Percentiles rank a stretch among this genome's conserved stretches.
Evolutionary conservation across 2,113 vertebrate species (phyloP).

Genomic region (Casuarius casuarius): DNA sequence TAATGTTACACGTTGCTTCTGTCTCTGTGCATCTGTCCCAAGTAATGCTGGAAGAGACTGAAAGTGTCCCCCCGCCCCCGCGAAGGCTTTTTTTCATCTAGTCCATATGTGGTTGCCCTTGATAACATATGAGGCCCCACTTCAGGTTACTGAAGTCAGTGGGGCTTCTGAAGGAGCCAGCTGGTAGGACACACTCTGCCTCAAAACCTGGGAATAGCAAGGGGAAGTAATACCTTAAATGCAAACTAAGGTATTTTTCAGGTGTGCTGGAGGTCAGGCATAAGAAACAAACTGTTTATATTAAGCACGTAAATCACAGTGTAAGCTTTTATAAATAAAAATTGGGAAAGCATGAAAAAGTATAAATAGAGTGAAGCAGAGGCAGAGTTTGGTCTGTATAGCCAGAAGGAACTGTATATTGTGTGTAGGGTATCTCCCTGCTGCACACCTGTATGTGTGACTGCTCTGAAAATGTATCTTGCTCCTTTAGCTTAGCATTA

Average conservation of each 20-base stretch:
- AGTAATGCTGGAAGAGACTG: background rate
- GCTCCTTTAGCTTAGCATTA: background rate
- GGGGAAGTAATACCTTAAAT: background rate
- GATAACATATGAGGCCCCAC: fast-evolving
- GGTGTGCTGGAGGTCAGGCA: background rate
- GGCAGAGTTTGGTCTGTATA: background rate
- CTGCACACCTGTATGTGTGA: background rate
- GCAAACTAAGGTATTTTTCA: background rate
- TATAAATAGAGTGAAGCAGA: background rate
- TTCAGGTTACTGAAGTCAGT: background rate
- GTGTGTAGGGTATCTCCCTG: background rate
- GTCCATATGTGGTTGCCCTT: background rate
- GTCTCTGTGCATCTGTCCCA: background rate
- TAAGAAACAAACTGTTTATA: conserved; percentile 19
- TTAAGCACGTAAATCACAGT: background rate
- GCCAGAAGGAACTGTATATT: background rate
- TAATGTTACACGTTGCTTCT: background rate
- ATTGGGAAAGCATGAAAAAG: background rate
- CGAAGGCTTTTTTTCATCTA: background rate
- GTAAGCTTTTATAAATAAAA: conserved; percentile 20
- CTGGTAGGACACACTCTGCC: background rate
- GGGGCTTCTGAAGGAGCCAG: background rate
- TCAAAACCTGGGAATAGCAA: background rate
- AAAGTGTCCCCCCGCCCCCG: background rate
- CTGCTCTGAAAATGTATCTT: background rate